Conservation (phyloP, 2,113 vertebrate species). For the Dolichotis patagonum region DNA sequence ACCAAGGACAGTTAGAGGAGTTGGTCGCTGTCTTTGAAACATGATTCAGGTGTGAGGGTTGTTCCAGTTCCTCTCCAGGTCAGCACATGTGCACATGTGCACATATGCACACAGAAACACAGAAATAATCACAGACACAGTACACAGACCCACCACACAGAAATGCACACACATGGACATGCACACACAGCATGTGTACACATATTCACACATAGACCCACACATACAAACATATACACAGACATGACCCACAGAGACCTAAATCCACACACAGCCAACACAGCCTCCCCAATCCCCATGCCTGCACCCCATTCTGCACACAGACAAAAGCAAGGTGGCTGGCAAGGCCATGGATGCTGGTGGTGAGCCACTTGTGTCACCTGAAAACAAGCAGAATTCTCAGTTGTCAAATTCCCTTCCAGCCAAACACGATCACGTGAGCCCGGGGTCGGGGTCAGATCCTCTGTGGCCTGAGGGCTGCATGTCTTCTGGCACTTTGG, state of each 20-base stretch:
- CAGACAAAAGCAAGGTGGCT: not conserved
- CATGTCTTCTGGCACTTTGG: not conserved
- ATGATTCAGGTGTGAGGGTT: not conserved
- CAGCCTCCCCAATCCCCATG: not conserved
- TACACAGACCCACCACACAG: not conserved
- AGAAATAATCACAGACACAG: not conserved
- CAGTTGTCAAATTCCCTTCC: not conserved
- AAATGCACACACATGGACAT: not conserved
- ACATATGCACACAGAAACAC: not conserved
- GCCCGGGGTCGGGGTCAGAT: not conserved
- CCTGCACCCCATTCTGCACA: not conserved
- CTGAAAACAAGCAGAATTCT: not conserved
- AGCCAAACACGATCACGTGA: not conserved
- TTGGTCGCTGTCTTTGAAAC: not conserved
- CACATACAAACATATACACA: too few relatives aligned
- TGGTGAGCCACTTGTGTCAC: not conserved
- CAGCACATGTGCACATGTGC: not conserved
- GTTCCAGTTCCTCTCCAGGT: not conserved
- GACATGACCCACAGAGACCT: not conserved
- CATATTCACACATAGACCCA: accelerated
- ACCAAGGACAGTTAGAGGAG: not conserved
- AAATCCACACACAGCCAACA: not conserved
- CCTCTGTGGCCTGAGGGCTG: too few relatives aligned
- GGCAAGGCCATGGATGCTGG: not conserved
- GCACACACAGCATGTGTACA: too few relatives aligned